These are phyloP conservation scores for Chaetophractus vellerosus DNA, from an alignment of 2,797 vertebrate species.

Conservation along the genomic window DNA sequence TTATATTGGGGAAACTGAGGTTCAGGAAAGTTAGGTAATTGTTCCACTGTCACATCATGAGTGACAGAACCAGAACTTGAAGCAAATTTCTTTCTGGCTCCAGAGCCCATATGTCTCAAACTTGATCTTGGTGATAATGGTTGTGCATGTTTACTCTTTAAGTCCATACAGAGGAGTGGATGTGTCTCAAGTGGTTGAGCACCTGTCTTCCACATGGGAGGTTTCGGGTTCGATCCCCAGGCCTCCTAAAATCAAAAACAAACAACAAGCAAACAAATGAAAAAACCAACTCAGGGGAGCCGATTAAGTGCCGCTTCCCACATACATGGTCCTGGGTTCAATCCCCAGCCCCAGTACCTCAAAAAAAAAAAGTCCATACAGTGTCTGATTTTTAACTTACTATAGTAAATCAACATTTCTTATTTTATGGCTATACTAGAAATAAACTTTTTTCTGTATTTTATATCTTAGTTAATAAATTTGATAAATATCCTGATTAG, in stretches of 20 bases:
- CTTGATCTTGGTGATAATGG: background rate
- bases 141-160: background rate
- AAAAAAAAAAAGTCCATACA: background rate
- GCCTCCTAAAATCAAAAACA: no score
- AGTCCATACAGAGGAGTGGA: background rate
- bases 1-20: conserved; percentile 24
- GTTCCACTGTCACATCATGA: background rate
- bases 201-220: no score
- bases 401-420: background rate
- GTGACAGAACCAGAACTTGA: conserved; percentile 4
- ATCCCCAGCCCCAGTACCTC: no score
- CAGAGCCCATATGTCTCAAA: background rate
- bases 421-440: background rate
- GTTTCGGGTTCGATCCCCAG: no score
- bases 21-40: background rate
- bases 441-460: conserved; percentile 19
- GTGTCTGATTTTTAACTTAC: conserved; percentile 1
- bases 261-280: no score
- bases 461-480: background rate
- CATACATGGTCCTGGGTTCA: no score
- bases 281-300: no score
- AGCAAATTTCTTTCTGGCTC: background rate
- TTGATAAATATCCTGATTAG: background rate
- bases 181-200: no score
- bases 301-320: no score